A percentile compares a stretch with the other conserved stretches of the same genome.
These are phyloP conservation scores for Nannoperca australis DNA, from an alignment of 2,797 vertebrate species.

Conservation along the genomic window DNA sequence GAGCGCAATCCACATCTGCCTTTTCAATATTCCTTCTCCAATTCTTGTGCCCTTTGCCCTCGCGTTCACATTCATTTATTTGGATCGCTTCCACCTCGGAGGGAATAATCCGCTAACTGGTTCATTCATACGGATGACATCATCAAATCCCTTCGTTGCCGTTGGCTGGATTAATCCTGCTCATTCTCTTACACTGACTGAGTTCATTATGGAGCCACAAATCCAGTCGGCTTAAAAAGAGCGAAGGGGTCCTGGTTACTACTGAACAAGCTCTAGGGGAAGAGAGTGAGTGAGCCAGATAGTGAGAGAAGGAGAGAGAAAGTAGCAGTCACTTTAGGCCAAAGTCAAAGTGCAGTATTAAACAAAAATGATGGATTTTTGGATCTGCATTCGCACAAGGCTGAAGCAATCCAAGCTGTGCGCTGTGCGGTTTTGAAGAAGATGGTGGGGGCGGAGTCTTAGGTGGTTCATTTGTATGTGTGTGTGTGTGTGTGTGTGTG, in stretches of 20 bases:
- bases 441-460: slow-evolving; percentile 6
- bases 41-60: slow-evolving; percentile 65
- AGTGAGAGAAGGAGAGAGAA: slow-evolving; percentile 40
- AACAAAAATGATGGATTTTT: slow-evolving; percentile 57
- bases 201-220: slow-evolving; percentile 85
- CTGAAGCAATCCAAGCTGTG: slow-evolving; percentile 44
- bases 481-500: slow-evolving; percentile 9
- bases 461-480: slow-evolving; percentile 8
- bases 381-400: slow-evolving; percentile 40
- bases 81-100: slow-evolving; percentile 83
- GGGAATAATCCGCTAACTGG: slow-evolving; percentile 86
- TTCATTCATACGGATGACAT: slow-evolving; percentile 89
- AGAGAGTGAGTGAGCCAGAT: slow-evolving; percentile 51
- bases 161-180: slow-evolving; percentile 87
- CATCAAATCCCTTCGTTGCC: slow-evolving; percentile 86
- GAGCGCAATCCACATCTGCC: slow-evolving; percentile 36
- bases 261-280: slow-evolving; percentile 63
- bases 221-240: slow-evolving; percentile 83
- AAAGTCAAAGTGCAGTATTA: slow-evolving; percentile 56
- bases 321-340: slow-evolving; percentile 65
- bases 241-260: slow-evolving; percentile 65
- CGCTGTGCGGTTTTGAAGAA: slow-evolving; percentile 32
- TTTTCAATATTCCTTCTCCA: slow-evolving; percentile 47
- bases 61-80: slow-evolving; percentile 80
- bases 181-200: slow-evolving; percentile 87